phyloP scores from a whole-genome alignment of 1,140 invertebrate genomes.

The Sycophila sp. region DNA sequence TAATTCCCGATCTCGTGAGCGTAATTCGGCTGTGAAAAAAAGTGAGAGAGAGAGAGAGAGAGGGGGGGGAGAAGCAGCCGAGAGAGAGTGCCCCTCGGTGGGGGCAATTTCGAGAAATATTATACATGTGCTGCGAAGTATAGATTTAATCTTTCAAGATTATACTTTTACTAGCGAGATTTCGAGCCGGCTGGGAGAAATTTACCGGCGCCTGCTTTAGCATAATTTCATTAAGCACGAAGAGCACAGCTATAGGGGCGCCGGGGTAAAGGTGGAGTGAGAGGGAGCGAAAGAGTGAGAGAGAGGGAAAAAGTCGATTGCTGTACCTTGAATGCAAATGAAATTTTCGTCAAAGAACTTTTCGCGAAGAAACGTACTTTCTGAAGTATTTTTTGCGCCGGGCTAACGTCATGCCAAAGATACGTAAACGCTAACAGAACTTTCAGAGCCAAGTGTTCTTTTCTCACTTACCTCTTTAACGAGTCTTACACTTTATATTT shows the following conservation, averaged over 20 bases:
- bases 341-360: conserved; percentile 37
- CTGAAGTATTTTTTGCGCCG: conserved; percentile 23
- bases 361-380: conserved; percentile 20
- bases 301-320: not conserved
- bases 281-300: not conserved
- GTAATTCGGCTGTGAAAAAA: conserved; percentile 4
- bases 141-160: conserved; percentile 32
- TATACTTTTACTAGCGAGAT: conserved; percentile 31
- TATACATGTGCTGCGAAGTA: conserved; percentile 22
- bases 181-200: conserved; percentile 8
- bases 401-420: conserved; percentile 6
- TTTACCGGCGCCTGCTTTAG: conserved; percentile 20
- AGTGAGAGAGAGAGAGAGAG: not conserved
- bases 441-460: conserved; percentile 14
- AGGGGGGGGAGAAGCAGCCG: too few species aligned
- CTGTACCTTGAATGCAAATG: conserved; percentile 32
- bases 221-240: conserved; percentile 34
- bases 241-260: not conserved
- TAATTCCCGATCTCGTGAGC: not conserved
- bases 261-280: not conserved
- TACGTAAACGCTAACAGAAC: conserved; percentile 27
- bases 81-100: too few species aligned
- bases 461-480: conserved; percentile 17
- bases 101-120: not conserved
- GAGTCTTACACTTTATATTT: conserved; percentile 1